Evolutionary conservation across 1,140 invertebrate species (phyloP).

Genomic region (Pseudobourletiella spinata): DNA sequence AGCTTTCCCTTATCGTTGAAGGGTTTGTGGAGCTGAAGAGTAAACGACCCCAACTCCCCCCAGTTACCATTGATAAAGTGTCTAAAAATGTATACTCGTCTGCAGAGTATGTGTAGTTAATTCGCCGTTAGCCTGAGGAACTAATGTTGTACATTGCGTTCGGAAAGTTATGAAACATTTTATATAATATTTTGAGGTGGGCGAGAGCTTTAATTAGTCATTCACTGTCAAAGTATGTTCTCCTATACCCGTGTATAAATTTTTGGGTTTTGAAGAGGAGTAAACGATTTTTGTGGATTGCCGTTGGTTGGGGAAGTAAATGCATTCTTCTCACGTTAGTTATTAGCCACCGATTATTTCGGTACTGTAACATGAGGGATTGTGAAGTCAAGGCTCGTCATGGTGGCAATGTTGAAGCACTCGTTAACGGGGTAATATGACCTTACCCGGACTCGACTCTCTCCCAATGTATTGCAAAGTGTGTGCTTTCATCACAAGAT

Average conservation of each 20-base stretch:
- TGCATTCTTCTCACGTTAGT: no score
- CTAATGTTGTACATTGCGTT: background rate
- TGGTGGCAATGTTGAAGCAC: no score
- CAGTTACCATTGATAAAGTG: conserved; percentile 9
- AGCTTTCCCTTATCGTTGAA: conserved; percentile 20
- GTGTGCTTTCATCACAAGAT: background rate
- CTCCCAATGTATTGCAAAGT: background rate
- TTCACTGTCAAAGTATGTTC: background rate
- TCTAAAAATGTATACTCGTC: conserved; percentile 19
- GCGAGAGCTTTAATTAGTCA: no score
- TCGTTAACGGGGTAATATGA: background rate
- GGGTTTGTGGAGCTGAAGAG: conserved; percentile 11
- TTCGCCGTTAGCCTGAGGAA: no score
- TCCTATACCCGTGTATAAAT: background rate
- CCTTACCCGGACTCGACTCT: background rate
- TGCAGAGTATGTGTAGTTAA: conserved; percentile 26
- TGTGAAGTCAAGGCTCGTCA: no score
- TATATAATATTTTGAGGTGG: no score
- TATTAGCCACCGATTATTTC: no score
- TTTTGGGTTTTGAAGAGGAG: background rate
- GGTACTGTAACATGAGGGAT: no score
- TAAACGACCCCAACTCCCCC: conserved; percentile 22
- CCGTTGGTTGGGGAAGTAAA: background rate
- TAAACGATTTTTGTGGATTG: background rate
- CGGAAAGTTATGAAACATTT: no score